phyloP scores from a whole-genome alignment of 2,113 vertebrate species.

The Meleagris gallopavo region DNA sequence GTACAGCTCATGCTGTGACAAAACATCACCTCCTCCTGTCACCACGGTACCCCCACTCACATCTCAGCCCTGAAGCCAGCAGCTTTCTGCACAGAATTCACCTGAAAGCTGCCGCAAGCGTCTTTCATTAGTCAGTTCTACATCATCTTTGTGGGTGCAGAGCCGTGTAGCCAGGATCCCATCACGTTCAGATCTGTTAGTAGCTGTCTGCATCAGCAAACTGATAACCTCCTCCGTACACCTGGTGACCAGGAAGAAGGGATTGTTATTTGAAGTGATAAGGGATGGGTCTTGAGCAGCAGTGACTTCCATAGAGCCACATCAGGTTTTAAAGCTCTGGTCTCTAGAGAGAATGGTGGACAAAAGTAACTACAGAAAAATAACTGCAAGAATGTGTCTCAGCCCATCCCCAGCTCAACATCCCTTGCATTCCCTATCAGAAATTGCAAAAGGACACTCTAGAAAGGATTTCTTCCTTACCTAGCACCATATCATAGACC shows the following conservation, averaged over 20 bases:
- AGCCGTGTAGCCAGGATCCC: conserved; percentile 94
- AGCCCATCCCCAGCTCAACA: neutral
- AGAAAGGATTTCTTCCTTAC: neutral
- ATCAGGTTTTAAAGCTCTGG: neutral
- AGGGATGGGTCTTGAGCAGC: neutral
- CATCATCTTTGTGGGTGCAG: conserved; percentile 96
- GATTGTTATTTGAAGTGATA: neutral
- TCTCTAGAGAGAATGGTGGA: neutral
- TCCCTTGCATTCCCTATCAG: neutral
- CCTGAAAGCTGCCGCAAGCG: conserved; percentile 88
- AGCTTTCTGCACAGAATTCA: conserved; percentile 39
- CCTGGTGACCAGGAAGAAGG: conserved; percentile 69
- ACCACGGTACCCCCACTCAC: rapidly evolving
- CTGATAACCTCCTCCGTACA: conserved; percentile 89
- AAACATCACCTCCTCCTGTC: neutral
- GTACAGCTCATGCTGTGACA: neutral
- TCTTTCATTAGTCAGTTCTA: conserved; percentile 90
- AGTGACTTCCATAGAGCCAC: neutral
- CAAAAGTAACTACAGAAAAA: neutral
- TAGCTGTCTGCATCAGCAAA: conserved; percentile 81
- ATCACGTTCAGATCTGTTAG: conserved; percentile 86
- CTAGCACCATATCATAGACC: neutral
- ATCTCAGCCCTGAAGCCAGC: neutral
- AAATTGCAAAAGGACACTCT: neutral
- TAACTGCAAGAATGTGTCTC: neutral